These are phyloP conservation scores for Cliona cf. orientalis DNA, from an alignment of 37 sponge, comb jelly and placozoan genomes.

Conservation along the genomic window DNA sequence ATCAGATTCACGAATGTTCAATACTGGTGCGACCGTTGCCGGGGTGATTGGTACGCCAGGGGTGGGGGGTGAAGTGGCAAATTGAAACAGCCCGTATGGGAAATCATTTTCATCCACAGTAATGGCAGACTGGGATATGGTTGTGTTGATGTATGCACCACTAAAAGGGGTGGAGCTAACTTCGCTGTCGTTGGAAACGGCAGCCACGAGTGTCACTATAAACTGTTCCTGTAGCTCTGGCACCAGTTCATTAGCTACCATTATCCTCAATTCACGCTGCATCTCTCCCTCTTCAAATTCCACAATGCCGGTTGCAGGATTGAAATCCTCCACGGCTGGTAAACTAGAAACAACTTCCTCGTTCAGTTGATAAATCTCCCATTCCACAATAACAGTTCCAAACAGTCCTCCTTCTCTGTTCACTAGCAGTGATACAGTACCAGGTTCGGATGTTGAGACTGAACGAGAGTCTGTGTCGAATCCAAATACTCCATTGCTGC, in stretches of 20 bases:
- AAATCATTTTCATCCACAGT: constrained; percentile 83
- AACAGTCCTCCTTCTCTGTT: constrained; percentile 41
- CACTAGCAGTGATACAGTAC: constrained; percentile 29
- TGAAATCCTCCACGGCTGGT: constrained; percentile 57
- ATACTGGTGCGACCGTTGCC: constrained; percentile 36
- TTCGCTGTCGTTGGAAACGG: constrained; percentile 47
- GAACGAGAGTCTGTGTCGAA: constrained; percentile 44
- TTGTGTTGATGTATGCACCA: constrained; percentile 67
- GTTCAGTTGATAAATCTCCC: constrained; percentile 35
- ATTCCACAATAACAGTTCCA: constrained; percentile 59
- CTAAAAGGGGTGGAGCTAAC: constrained; percentile 77
- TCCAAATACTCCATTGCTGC: constrained; percentile 76
- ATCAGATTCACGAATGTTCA: constrained; percentile 62
- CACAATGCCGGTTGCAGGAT: constrained; percentile 37
- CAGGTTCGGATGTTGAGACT: constrained; percentile 17
- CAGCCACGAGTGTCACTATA: constrained; percentile 49
- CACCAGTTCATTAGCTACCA: constrained; percentile 53
- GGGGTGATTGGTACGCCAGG: constrained; percentile 55
- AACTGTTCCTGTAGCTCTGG: constrained; percentile 80
- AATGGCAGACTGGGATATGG: constrained; percentile 16
- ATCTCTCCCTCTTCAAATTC: constrained; percentile 42
- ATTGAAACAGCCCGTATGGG: constrained; percentile 90
- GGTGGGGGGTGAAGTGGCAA: constrained; percentile 46
- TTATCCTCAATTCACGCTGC: constrained; percentile 20
- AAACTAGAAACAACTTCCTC: not conserved